These are phyloP conservation scores for Drosophila azteca DNA, from an alignment of 1,140 invertebrate species.

Conservation along the genomic window DNA sequence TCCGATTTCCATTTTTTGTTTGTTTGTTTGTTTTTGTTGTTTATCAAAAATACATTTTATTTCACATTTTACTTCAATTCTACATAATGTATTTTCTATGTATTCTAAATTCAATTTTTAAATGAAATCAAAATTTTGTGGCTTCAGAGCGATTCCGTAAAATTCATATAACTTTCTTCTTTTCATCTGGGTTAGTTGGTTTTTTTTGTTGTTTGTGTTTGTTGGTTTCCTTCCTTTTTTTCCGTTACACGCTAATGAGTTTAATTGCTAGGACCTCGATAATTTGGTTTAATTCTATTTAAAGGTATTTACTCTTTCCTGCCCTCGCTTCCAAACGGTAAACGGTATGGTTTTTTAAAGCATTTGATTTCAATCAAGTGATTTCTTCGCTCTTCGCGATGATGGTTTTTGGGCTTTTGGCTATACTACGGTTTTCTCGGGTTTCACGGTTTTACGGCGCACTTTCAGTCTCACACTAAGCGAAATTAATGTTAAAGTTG, in stretches of 20 bases:
- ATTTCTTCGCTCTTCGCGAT: constrained; percentile 30
- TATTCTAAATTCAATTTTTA: constrained; percentile 35
- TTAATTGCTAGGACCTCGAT: constrained; percentile 73
- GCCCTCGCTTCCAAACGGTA: constrained; percentile 25
- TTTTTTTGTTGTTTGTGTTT: background rate
- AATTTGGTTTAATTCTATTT: constrained; percentile 75
- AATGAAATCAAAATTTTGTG: constrained; percentile 32
- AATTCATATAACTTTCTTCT: constrained; percentile 62
- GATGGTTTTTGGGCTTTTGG: constrained; percentile 32
- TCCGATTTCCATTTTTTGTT: background rate
- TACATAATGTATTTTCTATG: constrained; percentile 59
- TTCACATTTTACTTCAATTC: constrained; percentile 52
- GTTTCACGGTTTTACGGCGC: constrained; percentile 44
- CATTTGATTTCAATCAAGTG: constrained; percentile 64
- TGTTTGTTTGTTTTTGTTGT: constrained; percentile 23
- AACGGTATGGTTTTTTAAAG: constrained; percentile 68
- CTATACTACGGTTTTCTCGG: too few species aligned
- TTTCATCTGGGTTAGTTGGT: constrained; percentile 4
- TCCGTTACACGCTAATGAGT: constrained; percentile 58
- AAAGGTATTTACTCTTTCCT: constrained; percentile 61
- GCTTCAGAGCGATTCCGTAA: constrained; percentile 47
- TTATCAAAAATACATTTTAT: constrained; percentile 73
- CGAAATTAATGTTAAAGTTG: constrained; percentile 32
- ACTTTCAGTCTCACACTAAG: constrained; percentile 77
- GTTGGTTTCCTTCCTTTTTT: constrained; percentile 9